Percentiles rank a stretch among this genome's conserved stretches.
Evolutionary conservation across 37 sponge, comb jelly and placozoan genomes (phyloP).

Genomic region (Halichondria panicea): DNA sequence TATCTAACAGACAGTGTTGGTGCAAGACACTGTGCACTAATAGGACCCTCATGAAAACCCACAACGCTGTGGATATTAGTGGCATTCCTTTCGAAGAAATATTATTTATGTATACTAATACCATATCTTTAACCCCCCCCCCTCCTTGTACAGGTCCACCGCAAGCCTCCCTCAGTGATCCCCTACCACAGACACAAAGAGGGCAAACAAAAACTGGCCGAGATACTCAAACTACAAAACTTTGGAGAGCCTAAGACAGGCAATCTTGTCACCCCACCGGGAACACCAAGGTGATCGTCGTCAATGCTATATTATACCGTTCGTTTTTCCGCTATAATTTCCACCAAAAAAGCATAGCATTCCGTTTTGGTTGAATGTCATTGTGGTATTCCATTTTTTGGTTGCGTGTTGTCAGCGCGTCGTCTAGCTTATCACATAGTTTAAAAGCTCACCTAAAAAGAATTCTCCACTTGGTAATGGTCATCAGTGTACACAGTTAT

Average conservation of each 20-base stretch:
- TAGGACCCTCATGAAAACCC: not conserved
- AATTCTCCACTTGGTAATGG: too few relatives aligned
- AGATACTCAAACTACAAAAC: constrained; percentile 35
- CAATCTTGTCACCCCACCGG: constrained; percentile 21
- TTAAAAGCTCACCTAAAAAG: too few relatives aligned
- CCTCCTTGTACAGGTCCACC: constrained; percentile 22
- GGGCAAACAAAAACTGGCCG: constrained; percentile 40
- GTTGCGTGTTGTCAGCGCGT: too few relatives aligned
- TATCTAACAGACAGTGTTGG: too few relatives aligned
- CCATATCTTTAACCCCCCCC: too few relatives aligned
- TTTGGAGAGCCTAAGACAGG: not conserved
- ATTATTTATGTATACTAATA: too few relatives aligned
- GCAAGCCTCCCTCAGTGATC: constrained; percentile 42
- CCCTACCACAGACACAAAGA: constrained; percentile 56
- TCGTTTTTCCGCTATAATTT: not conserved
- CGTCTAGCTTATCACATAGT: too few relatives aligned
- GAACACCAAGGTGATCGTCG: constrained; percentile 3
- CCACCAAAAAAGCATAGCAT: too few relatives aligned
- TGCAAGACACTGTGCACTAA: too few relatives aligned
- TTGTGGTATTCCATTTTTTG: too few relatives aligned
- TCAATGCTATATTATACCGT: not conserved
- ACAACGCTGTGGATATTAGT: not conserved
- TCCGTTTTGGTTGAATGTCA: too few relatives aligned
- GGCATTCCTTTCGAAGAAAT: not conserved
- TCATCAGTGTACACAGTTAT: too few relatives aligned